Evolutionary conservation across 2,113 vertebrate species (phyloP), one percentile per base, ranked within the genome.

Genomic region (Dendrocopos noguchii): DNA sequence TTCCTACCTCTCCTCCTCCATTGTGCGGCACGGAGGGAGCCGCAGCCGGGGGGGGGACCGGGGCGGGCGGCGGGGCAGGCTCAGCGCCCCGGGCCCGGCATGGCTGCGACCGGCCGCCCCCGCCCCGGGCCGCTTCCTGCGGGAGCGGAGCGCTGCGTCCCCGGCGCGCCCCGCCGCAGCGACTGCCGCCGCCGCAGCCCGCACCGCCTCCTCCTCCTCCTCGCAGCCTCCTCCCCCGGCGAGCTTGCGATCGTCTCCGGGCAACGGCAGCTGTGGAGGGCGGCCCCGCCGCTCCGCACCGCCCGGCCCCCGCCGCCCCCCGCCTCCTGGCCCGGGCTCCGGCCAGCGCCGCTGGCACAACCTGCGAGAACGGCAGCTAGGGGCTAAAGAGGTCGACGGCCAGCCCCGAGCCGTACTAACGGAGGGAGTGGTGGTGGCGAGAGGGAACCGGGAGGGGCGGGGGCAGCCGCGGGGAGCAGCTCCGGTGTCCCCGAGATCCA

Each of bases 1-100:
- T 47, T 94, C 97, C 68, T 80, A 98, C 97, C 97, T 98, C 94
- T 97, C 97, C 68, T 96, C 95, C 88, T 98, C 97, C 97, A 98
- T 98, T 19, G 95, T 92, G 91, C 73, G 90, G 95, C 78, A 95
- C 95, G 96, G 93, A 70, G 87, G 5, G 44, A 80, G 72, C 28
- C 46, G 46, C 18, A 19, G 46, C 19, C 18, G 46, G 53, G 53
- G 53, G 53, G 53, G 53, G 53, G 53, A 52, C 50, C 80, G 86
- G 7, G 76, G 61, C 39, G 44, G 63, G 86, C 6, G 76, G 55
- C 39, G 33, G 63, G 77, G 53, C 61, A 18, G 36, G 90, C 72
- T 97, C 97, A 97, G 94, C 93, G 95, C 79, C 96, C 75, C 96
- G 96, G 95, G 96, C 96, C 96, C 96, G 91, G 97, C 97, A 97